Evolutionary conservation across 1,140 invertebrate genomes (phyloP).

Genomic region (Mamestra configurata): DNA sequence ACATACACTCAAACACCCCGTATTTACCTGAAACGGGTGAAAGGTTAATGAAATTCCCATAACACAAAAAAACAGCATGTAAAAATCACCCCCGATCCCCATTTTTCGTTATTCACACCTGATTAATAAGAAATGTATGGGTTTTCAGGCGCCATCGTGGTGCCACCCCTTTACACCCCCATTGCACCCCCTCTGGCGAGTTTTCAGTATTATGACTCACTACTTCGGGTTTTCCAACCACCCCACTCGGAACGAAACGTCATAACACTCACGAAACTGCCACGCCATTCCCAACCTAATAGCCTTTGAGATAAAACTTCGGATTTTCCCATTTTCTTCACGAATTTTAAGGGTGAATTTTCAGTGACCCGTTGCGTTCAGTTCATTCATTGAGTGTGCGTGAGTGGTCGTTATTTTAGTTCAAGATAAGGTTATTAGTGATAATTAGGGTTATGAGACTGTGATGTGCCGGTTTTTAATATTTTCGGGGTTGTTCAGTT

Average conservation of each 20-base stretch:
- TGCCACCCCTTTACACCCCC: constrained; percentile 7
- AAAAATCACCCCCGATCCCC: constrained; percentile 14
- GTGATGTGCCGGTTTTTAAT: constrained; percentile 60
- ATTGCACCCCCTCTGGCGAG: not conserved
- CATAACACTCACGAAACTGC: constrained; percentile 6
- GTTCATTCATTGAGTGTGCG: constrained; percentile 43
- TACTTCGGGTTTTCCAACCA: constrained; percentile 39
- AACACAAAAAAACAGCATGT: constrained; percentile 29
- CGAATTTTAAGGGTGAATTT: constrained; percentile 41
- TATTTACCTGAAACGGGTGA: constrained; percentile 3
- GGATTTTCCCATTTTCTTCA: not conserved
- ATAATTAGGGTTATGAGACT: constrained; percentile 49
- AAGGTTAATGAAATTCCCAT: constrained; percentile 23
- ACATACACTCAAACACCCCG: not conserved
- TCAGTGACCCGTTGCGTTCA: not conserved
- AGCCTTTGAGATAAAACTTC: constrained; percentile 24
- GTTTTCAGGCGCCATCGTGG: constrained; percentile 26
- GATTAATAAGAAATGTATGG: constrained; percentile 51
- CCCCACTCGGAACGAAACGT: constrained; percentile 13
- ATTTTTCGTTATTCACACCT: constrained; percentile 49
- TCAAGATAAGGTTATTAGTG: constrained; percentile 28
- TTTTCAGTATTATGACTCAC: constrained; percentile 49
- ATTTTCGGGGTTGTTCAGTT: constrained; percentile 54
- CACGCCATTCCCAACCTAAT: constrained; percentile 17
- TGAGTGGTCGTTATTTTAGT: constrained; percentile 42